A percentile compares a stretch with the other conserved stretches of the same genome.
phyloP scores from a whole-genome alignment of 35 echinoderm and acorn worm species.

The Ophioderma brevispina region DNA sequence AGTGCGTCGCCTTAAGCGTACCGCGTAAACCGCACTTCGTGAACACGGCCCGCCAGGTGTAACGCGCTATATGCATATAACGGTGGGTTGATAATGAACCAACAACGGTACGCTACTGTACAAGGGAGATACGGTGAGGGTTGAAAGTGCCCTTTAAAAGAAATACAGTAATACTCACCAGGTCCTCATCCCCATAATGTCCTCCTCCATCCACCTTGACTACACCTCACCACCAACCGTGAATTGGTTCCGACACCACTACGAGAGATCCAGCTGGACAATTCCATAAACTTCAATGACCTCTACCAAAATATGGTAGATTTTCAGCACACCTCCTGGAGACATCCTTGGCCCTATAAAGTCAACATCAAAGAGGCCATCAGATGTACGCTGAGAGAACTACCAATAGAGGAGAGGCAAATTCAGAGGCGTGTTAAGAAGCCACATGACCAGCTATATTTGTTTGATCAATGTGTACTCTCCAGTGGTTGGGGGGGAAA shows the following conservation, averaged over 20 bases:
- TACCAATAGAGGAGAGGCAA: conserved; percentile 22
- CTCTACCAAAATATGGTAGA: conserved; percentile 15
- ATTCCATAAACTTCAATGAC: conserved; percentile 46
- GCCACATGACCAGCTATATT: conserved; percentile 43
- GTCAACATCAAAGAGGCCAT: conserved; percentile 32
- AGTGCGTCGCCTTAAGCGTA: no score
- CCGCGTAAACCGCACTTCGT: no score
- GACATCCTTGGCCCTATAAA: conserved; percentile 29
- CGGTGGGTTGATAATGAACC: no score
- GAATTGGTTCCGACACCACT: conserved; percentile 14
- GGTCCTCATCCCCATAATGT: conserved; percentile 58
- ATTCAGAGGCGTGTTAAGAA: conserved; percentile 14
- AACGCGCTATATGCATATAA: no score
- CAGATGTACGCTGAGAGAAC: neutral
- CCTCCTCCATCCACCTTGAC: conserved; percentile 61
- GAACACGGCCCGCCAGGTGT: no score
- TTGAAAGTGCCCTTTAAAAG: no score
- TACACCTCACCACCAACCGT: neutral
- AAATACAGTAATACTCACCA: no score
- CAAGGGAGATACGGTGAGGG: no score
- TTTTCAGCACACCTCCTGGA: conserved; percentile 7
- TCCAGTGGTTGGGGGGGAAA: conserved; percentile 54
- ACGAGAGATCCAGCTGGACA: conserved; percentile 39
- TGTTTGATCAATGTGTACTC: conserved; percentile 27
- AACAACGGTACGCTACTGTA: no score